Evolutionary conservation across 2,888 invertebrate species (phyloP), one percentile per base, ranked within the genome.

Genomic region (Drosophila rellima): DNA sequence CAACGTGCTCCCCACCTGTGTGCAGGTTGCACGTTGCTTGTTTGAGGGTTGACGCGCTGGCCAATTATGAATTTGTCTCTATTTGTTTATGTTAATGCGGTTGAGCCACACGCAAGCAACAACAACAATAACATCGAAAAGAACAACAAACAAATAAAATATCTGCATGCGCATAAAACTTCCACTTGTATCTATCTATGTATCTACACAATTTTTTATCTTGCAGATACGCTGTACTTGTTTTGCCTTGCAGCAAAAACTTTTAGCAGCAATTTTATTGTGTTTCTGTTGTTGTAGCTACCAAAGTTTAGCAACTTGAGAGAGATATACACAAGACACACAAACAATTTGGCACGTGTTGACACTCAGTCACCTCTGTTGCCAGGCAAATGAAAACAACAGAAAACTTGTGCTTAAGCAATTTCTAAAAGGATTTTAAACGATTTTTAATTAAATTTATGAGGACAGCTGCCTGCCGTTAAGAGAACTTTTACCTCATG

Each of bases 381-480:
- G 40, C 39, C 61, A 62, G 57, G 13, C 50, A 35, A 26, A 51
- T 15, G n/a, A 60, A 51, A 51, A 51, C 29, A 35, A 11, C 11
- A 18, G 20, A 44, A 60, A 79, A 78, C 51, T 74, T 70, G 48
- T 65, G 65, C 59, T 68, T 35, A 55, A 77, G 65, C 72, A 79
- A 68, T 65, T 70, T 74, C 54, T 8, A 52, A 73, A 82, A 80
- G 86, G 80, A 85, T 88, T 88, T 83, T 82, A 88, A 83, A 78
- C 75, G 88, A 74, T 74, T 88, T 85, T 83, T 83, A 83, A 83
- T 83, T 83, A 88, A 83, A 83, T 88, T 83, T 83, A 82, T 82
- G 71, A 71, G 69, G 76, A 77, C 83, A 88, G 86, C 70, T 85
- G 83, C 63, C 61, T 82, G 88, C 63, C 61, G 78, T 82, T 74